Evolutionary conservation across 2,113 vertebrate genomes (phyloP).

Genomic region (Tringa solitaria): DNA sequence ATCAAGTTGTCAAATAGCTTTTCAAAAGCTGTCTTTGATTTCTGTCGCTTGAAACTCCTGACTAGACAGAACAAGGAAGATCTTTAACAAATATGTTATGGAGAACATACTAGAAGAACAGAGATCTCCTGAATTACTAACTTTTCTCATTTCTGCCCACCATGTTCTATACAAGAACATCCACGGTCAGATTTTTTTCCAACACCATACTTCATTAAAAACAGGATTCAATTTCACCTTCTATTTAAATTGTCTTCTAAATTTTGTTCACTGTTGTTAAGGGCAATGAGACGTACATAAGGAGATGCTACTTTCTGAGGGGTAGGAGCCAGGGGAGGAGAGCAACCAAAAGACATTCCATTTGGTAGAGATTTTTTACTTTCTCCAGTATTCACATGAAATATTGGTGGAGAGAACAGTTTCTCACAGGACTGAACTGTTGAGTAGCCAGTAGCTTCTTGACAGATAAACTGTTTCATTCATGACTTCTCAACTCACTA

Average conservation of each 20-base stretch:
- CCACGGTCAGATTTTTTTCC: not conserved
- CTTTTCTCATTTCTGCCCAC: not conserved
- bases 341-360: not conserved
- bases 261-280: not conserved
- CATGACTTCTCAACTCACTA: not conserved
- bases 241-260: not conserved
- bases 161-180: not conserved
- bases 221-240: not conserved
- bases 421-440: not conserved
- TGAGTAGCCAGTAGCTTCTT: not conserved
- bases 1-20: not conserved
- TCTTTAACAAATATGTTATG: not conserved
- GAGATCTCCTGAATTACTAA: accelerated
- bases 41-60: not conserved
- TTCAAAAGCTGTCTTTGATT: not conserved
- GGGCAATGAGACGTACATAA: not conserved
- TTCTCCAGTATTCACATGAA: not conserved
- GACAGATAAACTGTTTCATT: not conserved
- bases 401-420: not conserved
- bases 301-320: not conserved
- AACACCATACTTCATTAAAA: not conserved
- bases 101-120: not conserved
- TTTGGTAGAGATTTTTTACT: not conserved
- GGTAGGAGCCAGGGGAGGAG: not conserved
- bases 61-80: not conserved